These are phyloP conservation scores for Neomorphus geoffroyi DNA, from an alignment of 2,797 vertebrate species.

Conservation along the genomic window DNA sequence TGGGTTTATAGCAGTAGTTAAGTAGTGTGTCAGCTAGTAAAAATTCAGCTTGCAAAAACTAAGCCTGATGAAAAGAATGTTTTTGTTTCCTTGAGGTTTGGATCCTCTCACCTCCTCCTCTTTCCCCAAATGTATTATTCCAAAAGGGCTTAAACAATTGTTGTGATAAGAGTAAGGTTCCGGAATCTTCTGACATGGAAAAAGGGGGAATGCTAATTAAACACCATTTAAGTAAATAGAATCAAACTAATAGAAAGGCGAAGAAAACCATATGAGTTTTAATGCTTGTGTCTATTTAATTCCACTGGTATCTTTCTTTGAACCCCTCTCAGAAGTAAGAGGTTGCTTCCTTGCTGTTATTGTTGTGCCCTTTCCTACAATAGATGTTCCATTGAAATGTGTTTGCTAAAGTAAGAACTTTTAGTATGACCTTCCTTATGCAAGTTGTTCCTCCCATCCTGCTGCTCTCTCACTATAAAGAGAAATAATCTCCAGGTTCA, in stretches of 20 bases:
- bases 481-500: constrained; percentile 3
- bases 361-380: not conserved
- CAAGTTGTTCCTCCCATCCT: not conserved
- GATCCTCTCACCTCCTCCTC: not conserved
- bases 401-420: not conserved
- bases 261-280: not conserved
- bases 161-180: not conserved
- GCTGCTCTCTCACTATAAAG: not conserved
- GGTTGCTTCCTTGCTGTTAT: not conserved
- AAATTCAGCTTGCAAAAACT: not conserved
- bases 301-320: not conserved
- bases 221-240: not conserved
- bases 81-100: not conserved
- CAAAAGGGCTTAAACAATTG: not conserved
- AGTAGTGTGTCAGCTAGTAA: not conserved
- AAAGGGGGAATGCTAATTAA: not conserved
- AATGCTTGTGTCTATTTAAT: not conserved
- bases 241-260: not conserved
- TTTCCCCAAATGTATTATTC: not conserved
- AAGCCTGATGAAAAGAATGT: not conserved
- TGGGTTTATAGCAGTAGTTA: not conserved
- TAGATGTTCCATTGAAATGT: not conserved
- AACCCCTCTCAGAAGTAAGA: not conserved
- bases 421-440: not conserved
- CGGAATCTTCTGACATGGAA: not conserved